phyloP scores from a whole-genome alignment of 2,797 vertebrate species.

The Mormyrops boulengeri region DNA sequence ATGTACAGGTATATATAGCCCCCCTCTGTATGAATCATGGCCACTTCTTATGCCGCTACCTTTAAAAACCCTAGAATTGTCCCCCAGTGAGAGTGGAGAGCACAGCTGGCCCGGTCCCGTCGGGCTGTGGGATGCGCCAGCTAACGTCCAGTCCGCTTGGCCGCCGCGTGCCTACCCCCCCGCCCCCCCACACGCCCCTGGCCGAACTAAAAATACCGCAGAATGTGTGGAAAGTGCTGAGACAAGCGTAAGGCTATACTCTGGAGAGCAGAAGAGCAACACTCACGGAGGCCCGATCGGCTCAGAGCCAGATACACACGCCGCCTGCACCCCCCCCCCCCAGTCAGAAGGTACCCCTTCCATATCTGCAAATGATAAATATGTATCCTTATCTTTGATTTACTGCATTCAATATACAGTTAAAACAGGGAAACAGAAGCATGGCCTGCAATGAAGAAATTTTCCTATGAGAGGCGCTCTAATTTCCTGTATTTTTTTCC shows the following conservation, averaged over 20 bases:
- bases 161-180: not conserved
- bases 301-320: not conserved
- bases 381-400: not conserved
- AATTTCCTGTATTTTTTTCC: not conserved
- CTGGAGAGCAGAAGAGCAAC: not conserved
- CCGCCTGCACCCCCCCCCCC: not conserved
- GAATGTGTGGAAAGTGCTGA: conserved; percentile 19
- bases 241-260: not conserved
- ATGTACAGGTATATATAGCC: not conserved
- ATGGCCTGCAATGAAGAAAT: not conserved
- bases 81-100: not conserved
- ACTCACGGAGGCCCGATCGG: not conserved
- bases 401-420: not conserved
- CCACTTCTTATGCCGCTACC: not conserved
- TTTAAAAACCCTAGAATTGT: not conserved
- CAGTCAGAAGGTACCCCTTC: not conserved
- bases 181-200: not conserved
- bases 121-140: not conserved
- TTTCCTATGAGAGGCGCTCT: not conserved
- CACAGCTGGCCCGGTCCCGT: not conserved
- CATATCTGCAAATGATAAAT: not conserved
- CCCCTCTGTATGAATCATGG: not conserved
- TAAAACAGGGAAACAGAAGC: not conserved
- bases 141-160: not conserved
- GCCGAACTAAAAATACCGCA: conserved; percentile 4